Evolutionary conservation across 1,140 invertebrate genomes (phyloP).

Genomic region (Pogonomyrmex californicus): DNA sequence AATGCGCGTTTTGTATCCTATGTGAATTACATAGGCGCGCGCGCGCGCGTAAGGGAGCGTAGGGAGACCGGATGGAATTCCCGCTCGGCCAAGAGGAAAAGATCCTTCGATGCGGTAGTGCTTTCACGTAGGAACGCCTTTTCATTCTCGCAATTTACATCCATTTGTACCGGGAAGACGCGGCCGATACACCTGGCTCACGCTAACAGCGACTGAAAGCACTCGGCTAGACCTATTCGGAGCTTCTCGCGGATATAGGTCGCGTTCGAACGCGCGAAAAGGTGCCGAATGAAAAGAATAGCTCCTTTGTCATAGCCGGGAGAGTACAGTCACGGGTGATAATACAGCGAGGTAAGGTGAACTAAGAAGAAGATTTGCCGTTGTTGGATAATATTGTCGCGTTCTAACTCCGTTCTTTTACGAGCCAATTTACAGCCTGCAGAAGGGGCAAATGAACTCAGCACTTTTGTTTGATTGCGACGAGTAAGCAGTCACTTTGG

Average conservation of each 20-base stretch:
- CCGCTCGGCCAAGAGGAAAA: constrained; percentile 34
- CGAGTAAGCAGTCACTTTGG: constrained; percentile 30
- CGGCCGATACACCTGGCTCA: constrained; percentile 69
- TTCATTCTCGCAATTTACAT: constrained; percentile 77
- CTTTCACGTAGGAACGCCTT: constrained; percentile 72
- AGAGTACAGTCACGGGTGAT: constrained; percentile 18
- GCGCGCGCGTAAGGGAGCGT: constrained; percentile 23
- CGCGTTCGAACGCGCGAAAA: constrained; percentile 45
- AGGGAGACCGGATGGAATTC: constrained; percentile 21
- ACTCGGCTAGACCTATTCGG: constrained; percentile 64
- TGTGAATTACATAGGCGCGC: constrained; percentile 41
- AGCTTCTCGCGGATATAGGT: constrained; percentile 63
- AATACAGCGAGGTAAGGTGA: constrained; percentile 12
- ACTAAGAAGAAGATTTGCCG: constrained; percentile 39
- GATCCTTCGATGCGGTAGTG: constrained; percentile 62
- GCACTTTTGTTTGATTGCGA: constrained; percentile 45
- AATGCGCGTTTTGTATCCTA: constrained; percentile 54
- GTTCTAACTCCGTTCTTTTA: constrained; percentile 42
- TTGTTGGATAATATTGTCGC: constrained; percentile 64
- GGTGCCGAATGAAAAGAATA: constrained; percentile 44
- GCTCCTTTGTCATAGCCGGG: constrained; percentile 51
- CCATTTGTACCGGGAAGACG: constrained; percentile 71
- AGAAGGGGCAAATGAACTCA: constrained; percentile 31
- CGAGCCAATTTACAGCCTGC: constrained; percentile 63
- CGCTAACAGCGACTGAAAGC: constrained; percentile 68